Conservation (phyloP, 2,797 vertebrate genomes). For the Helarctos malayanus region DNA sequence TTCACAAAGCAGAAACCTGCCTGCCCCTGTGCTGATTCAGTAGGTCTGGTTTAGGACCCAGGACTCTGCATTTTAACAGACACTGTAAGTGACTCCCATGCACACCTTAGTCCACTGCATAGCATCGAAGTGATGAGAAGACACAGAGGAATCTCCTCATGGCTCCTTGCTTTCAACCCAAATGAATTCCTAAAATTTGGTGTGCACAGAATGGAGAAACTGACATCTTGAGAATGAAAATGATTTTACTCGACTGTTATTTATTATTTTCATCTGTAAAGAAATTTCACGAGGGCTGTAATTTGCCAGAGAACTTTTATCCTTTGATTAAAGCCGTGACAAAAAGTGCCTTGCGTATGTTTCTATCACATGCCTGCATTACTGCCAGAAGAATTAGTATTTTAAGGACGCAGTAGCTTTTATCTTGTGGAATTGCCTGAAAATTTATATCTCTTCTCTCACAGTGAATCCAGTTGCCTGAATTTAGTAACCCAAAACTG, state of each 20-base stretch:
- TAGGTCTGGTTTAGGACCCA: too few species aligned
- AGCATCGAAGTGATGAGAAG: not conserved
- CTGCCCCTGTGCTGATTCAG: too few species aligned
- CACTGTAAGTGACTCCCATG: not conserved
- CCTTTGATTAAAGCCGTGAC: conserved; percentile 58
- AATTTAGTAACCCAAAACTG: conserved; percentile 38
- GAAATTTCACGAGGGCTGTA: conserved; percentile 63
- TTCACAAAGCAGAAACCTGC: not conserved
- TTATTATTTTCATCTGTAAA: conserved; percentile 73
- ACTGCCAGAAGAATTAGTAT: conserved; percentile 66
- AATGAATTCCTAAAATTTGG: not conserved
- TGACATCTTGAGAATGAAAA: not conserved
- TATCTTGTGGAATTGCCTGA: conserved; percentile 72
- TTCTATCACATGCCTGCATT: conserved; percentile 68
- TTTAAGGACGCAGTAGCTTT: conserved; percentile 68
- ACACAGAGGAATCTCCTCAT: not conserved
- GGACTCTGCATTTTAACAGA: not conserved
- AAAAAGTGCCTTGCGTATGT: conserved; percentile 46
- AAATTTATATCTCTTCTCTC: conserved; percentile 60
- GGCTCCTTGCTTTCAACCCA: not conserved
- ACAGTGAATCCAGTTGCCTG: conserved; percentile 64
- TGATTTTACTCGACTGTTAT: conserved; percentile 36
- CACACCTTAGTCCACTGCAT: not conserved
- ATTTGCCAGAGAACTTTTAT: conserved; percentile 70
- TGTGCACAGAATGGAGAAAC: not conserved